Base-by-base conservation (phyloP, 2,113 vertebrate species). In the Etia nguti region DNA sequence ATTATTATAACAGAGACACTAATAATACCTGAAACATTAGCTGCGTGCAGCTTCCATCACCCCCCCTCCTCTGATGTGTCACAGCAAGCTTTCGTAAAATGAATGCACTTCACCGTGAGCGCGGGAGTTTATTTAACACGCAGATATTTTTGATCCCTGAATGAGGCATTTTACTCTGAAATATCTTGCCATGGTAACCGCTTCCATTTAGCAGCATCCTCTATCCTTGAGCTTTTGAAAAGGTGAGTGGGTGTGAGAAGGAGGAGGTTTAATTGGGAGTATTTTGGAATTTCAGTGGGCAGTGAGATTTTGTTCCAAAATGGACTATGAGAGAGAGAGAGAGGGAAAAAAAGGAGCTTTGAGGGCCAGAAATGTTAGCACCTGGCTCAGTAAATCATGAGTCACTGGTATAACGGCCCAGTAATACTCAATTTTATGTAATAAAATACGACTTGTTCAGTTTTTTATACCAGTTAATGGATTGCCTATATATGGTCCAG, bases 111-210 rank as follows among this genome's bases (percentile, higher is more conserved):
- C 83, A 6, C 56, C 9, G 46, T 8, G 81, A n/a, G 22, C 6
- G 4, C 10, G 34, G 11, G 15, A 20, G 84, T 79, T 38, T 81
- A 80, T 84, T 85, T 83, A 60, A 79, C 26, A 36, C 31, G 29
- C 11, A 57, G 75, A 60, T 80, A 77, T 81, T 60, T 89, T 57
- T 68, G 56, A 55, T 55, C 41, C 48, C 46, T 86, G 73, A 89
- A 89, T 70, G 38, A 90, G 57, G 20, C 46, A 22, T 92, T 88
- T 65, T n/a, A 52, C 38, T 62, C 22, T 68, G 60, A 83, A 79
- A 81, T 81, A 77, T 86, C 85, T 92, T 36, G 46, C 90, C 86
- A 91, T 93, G 90, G 85, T 89, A 89, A 93, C 90, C 4, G 12
- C 6, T 56, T 87, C 48, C 84, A 87, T 59, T 89, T 20, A 34